Base-by-base conservation (phyloP, 30 jellyfish, hydroid and myxozoan species). In the Chironex yamaguchii region DNA sequence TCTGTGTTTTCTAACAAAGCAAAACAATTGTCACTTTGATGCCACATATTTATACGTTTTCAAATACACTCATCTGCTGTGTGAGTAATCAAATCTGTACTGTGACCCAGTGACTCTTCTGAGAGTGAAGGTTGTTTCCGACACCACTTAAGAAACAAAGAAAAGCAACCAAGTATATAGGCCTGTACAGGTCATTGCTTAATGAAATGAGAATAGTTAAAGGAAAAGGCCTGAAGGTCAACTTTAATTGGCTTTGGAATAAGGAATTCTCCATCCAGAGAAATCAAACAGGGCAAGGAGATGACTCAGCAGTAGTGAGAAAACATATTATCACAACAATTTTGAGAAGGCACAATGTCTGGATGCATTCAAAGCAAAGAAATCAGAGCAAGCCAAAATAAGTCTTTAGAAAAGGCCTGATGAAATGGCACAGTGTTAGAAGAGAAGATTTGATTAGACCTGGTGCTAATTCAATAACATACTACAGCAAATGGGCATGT, bases 401-500 rank as follows among this genome's bases (percentile, higher is more conserved):
- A 36, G 85, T 71, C 21, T 71, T 34, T 50, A 0, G 85, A 50
- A 71, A 71, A 1, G 85, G 49, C 21, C 36, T 71, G 0, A 71
- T 71, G 85, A 71, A 71, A 30, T 71, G 85, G 85, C 85, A 33
- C 36, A 0, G 26, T 71, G 13, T 71, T 50, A 71, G 29, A 53
- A 36, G 92, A 82, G 89, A 80, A 33, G 49, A 86, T 29, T 63
- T 33, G 77, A 77, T 80, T 33, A 71, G 87, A 11, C 28, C 89
- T 2, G 87, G 50, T 17, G 87, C 91, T 49, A 67, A 52, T 28
- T 71, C 85, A 34, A 78, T 36, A 12, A 28, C 88, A 3, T 71
- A 71, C 54, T 3, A 71, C 75, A 36, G 76, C 29, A 71, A 71
- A 71, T 51, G 85, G 85, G 85, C 49, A n/a, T 50, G 72, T 71